phyloP scores from a whole-genome alignment of 2,797 vertebrate species.

The Siniperca undulata region DNA sequence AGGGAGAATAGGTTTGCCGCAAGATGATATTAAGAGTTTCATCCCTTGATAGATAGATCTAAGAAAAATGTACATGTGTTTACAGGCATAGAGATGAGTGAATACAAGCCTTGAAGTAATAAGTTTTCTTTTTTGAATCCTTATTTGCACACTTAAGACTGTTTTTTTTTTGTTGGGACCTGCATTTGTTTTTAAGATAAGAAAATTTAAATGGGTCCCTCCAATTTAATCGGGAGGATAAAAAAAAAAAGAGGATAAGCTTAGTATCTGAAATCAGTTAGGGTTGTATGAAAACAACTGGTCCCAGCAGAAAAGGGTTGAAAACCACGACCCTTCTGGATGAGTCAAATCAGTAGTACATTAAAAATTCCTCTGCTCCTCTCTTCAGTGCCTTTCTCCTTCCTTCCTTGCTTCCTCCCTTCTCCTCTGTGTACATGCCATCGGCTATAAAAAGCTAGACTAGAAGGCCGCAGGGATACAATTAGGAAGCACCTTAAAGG shows the following conservation, averaged over 20 bases:
- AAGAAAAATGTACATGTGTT: conserved; percentile 55
- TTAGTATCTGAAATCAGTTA: conserved; percentile 46
- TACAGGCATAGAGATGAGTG: conserved; percentile 38
- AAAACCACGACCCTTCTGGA: conserved; percentile 33
- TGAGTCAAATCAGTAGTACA: conserved; percentile 41
- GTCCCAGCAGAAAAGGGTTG: conserved; percentile 21
- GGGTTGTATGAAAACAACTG: conserved; percentile 22
- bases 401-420: conserved; percentile 37
- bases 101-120: conserved; percentile 43
- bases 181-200: conserved; percentile 55
- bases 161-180: conserved; percentile 8
- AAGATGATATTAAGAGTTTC: conserved; percentile 50
- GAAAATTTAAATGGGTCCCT: conserved; percentile 46
- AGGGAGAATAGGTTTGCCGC: conserved; percentile 47
- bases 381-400: conserved; percentile 43
- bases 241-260: conserved; percentile 42
- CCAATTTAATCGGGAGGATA: conserved; percentile 46
- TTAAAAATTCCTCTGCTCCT: conserved; percentile 43
- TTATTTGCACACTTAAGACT: conserved; percentile 43
- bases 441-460: conserved; percentile 73
- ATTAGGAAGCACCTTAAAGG: conserved; percentile 83
- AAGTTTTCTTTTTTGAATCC: conserved; percentile 52
- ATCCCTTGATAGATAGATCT: conserved; percentile 49
- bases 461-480: conserved; percentile 80
- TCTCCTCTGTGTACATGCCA: conserved; percentile 65